phyloP scores from a whole-genome alignment of 2,888 invertebrate genomes.

The Cistogaster globosa region DNA sequence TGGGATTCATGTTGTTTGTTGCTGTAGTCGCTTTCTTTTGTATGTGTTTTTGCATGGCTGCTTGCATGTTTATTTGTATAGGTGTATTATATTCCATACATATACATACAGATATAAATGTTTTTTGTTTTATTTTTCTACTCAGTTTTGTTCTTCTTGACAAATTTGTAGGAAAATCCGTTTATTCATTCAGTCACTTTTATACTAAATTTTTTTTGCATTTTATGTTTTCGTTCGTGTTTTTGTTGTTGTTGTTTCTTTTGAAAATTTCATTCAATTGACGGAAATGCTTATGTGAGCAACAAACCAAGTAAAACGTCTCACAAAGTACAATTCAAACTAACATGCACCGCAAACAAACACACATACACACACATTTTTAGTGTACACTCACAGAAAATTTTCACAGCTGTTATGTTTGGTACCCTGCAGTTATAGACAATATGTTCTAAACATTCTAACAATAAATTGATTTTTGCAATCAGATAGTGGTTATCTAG shows the following conservation, averaged over 20 bases:
- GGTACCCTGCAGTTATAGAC: neutral
- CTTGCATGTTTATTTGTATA: conserved; percentile 30
- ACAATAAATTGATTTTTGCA: no score
- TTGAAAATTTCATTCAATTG: conserved; percentile 64
- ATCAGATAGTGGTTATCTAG: no score
- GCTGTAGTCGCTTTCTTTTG: conserved; percentile 34
- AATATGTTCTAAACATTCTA: neutral
- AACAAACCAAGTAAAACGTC: conserved; percentile 67
- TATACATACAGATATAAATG: neutral
- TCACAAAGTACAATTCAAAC: conserved; percentile 64
- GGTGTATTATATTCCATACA: neutral
- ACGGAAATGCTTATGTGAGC: conserved; percentile 71
- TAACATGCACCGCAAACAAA: conserved; percentile 55
- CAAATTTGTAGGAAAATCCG: conserved; percentile 72
- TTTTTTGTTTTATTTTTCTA: conserved; percentile 13
- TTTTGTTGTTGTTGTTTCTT: conserved; percentile 55
- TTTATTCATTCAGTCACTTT: conserved; percentile 62
- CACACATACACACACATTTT: neutral
- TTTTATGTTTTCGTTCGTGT: conserved; percentile 44
- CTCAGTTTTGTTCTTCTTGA: conserved; percentile 61
- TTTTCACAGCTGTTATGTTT: neutral
- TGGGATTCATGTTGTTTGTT: conserved; percentile 46
- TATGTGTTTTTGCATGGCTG: conserved; percentile 18
- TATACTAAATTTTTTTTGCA: conserved; percentile 24
- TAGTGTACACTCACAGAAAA: neutral